A percentile compares a stretch with the other conserved stretches of the same genome.
Evolutionary conservation across 1,140 invertebrate species (phyloP).

Genomic region (Drosophila bifasciata): DNA sequence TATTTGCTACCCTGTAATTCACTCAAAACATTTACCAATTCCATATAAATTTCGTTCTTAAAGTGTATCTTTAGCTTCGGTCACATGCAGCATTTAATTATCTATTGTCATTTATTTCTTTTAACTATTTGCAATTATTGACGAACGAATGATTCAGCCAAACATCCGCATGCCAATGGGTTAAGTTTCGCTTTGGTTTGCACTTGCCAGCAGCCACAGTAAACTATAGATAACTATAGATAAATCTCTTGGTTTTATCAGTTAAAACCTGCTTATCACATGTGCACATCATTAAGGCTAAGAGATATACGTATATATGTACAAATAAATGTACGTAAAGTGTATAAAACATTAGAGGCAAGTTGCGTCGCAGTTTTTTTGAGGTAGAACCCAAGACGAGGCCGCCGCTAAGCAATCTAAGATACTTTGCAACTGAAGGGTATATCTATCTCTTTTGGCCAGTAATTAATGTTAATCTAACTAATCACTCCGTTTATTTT

Average conservation of each 20-base stretch:
- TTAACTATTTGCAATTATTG: slow-evolving; percentile 23
- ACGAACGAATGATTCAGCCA: slow-evolving; percentile 13
- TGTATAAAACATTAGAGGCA: slow-evolving; percentile 5
- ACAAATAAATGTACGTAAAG: not conserved
- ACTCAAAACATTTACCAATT: no score
- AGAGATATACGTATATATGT: slow-evolving; percentile 30
- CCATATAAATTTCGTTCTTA: no score
- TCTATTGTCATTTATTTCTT: slow-evolving; percentile 21
- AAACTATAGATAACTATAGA: slow-evolving; percentile 72
- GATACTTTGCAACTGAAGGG: not conserved
- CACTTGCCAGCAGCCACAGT: slow-evolving; percentile 3
- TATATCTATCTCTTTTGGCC: no score
- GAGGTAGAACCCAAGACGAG: slow-evolving; percentile 7
- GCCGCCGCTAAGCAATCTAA: slow-evolving; percentile 9
- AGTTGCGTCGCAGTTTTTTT: slow-evolving; percentile 48
- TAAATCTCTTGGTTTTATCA: slow-evolving; percentile 77
- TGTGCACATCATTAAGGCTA: slow-evolving; percentile 56
- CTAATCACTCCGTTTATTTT: no score
- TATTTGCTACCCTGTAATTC: no score
- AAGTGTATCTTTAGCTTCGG: no score
- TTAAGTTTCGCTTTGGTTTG: slow-evolving; percentile 17
- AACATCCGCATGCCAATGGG: slow-evolving; percentile 16
- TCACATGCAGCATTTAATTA: no score
- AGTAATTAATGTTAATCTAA: no score
- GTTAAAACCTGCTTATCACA: slow-evolving; percentile 59